These are phyloP conservation scores for Ophion ventricosus DNA, from an alignment of 2,888 invertebrate species.

Conservation along the genomic window DNA sequence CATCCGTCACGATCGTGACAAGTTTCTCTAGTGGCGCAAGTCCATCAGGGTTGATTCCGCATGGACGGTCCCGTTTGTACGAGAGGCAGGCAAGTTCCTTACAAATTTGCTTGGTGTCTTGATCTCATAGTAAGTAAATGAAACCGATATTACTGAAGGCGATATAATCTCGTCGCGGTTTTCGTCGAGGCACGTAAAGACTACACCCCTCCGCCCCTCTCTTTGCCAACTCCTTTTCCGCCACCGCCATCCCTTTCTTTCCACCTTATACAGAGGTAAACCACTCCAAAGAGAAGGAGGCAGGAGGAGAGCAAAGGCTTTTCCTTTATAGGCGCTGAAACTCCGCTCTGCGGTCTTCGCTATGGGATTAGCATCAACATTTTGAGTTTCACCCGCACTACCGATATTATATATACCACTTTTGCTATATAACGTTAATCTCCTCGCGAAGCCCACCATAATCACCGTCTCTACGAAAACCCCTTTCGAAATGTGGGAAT, in stretches of 20 bases:
- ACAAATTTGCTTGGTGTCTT: neutral
- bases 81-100: neutral
- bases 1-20: no score
- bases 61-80: no score
- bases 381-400: constrained; percentile 31
- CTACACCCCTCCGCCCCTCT: no score
- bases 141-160: neutral
- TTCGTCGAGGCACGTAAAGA: neutral
- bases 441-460: constrained; percentile 14
- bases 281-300: no score
- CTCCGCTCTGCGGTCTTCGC: neutral
- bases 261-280: no score
- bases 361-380: constrained; percentile 45
- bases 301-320: neutral
- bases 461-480: neutral
- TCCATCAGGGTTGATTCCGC: no score
- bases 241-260: no score
- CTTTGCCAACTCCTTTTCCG: no score
- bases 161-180: neutral
- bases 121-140: constrained; percentile 1
- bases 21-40: no score
- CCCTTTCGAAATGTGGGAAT: neutral
- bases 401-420: constrained; percentile 31
- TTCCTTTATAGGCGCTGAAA: neutral
- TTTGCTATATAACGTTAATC: constrained; percentile 52